Evolutionary conservation across 2,113 vertebrate species (phyloP), one percentile per base, ranked within the genome.

Genomic region (Halcyon senegalensis): DNA sequence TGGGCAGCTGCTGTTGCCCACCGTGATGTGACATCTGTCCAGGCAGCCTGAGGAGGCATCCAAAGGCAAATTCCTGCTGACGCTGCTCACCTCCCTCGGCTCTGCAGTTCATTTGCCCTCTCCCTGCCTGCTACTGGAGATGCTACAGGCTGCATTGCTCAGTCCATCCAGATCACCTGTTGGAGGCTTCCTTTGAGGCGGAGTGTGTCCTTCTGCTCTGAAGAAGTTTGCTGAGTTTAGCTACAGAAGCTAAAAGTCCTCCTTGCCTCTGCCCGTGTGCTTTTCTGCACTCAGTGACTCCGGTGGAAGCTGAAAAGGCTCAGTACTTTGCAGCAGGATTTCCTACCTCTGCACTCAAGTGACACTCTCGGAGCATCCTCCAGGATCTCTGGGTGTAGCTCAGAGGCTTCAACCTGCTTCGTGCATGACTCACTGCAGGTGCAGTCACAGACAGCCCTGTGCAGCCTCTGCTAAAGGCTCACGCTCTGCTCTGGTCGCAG

Each of bases 401-500:
- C 35, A 21, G 44, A 62, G 70, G 66, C 84, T 82, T 31, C 0
- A 1, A 31, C 89, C 69, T 56, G 51, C 69, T 78, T 79, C 0
- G 0, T 75, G 39, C 2, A 0, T 8, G 81, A 33, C 77, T 87
- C 35, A 2, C 66, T 73, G 78, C 83, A 72, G 59, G 6, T 66
- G 53, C 75, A 60, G 70, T 35, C 64, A 6, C 56, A 35, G 56
- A 37, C 75, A 60, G 30, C 31, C 18, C 0, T 2, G 46, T 3
- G 2, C 43, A 41, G 41, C 1, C 0, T 30, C 73, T 68, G 66
- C 77, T 75, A 17, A 44, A 46, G 18, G 7, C 20, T 63, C 23
- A 4, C 0, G 4, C 50, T 73, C 27, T 2, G 10, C 25, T 1
- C 0, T 13, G 19, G 27, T 39, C 7, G 1, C 63, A 39, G 50